Base-by-base conservation (phyloP, 2,797 vertebrate genomes). In the Dendrocincla tyrannina region DNA sequence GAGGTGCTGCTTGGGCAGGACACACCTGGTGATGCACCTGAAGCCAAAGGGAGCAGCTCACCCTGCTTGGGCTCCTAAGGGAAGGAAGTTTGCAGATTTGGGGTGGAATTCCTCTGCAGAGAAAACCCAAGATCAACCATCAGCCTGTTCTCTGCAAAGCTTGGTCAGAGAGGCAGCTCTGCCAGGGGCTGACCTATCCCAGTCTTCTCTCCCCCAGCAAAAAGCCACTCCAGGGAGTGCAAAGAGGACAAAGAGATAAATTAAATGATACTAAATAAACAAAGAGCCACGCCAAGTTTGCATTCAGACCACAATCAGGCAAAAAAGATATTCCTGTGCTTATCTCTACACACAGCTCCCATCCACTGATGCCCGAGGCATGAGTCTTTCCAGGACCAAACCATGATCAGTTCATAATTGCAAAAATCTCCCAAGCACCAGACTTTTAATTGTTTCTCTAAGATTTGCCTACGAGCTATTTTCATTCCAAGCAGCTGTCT, bases 401-500 rank as follows among this genome's bases (percentile, higher is more conserved):
- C 76, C 81, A 72, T 10, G 58, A 91, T 72, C 91, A 37, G 76
- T 63, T 86, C 66, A 33, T 89, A 93, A 95, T 88, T 94, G 91
- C 89, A 84, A 86, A 91, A 88, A 23, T 52, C 64, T 93, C 79
- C 70, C 72, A 53, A 89, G 62, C 74, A 92, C 87, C 66, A 76
- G 69, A 66, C 62, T 95, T 93, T 95, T 95, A 96, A 97, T 94
- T 91, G 85, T 88, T 94, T 92, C 88, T 64, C 1, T 53, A 62
- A 86, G 46, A 78, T 94, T 84, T 96, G 95, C 95, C 92, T 69
- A 76, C 59, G 33, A 97, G 96, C 92, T 90, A 79, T 96, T 96
- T 94, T 73, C 89, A 96, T 91, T 91, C 82, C 82, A 69, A 95
- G 89, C 89, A 95, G 88, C 79, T 94, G 89, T 78, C 85, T 91